phyloP scores from a whole-genome alignment of 2,797 vertebrate species.

The Paedocypris micromegethes region DNA sequence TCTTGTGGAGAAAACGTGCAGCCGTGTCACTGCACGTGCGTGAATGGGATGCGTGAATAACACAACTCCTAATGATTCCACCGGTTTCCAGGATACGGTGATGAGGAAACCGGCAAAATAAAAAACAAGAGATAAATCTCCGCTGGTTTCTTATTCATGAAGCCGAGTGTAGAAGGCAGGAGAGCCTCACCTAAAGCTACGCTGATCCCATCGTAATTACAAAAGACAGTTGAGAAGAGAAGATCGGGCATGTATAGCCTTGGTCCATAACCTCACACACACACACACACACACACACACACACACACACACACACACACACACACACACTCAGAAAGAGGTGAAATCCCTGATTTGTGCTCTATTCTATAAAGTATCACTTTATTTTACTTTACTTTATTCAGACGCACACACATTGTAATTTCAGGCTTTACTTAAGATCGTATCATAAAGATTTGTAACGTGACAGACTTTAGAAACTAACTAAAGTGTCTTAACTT shows the following conservation, averaged over 20 bases:
- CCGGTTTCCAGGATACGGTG: conserved; percentile 46
- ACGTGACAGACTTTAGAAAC: too few species aligned
- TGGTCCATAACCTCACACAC: conserved; percentile 32
- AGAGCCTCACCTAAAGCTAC: conserved; percentile 29
- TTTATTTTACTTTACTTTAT: background rate
- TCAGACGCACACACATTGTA: conserved; percentile 7
- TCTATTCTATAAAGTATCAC: conserved; percentile 1
- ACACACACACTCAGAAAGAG: conserved; percentile 40
- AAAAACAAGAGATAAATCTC: conserved; percentile 30
- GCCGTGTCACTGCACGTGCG: conserved; percentile 55
- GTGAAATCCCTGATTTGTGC: conserved; percentile 4
- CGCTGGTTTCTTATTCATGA: conserved; percentile 34
- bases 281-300: conserved; percentile 21
- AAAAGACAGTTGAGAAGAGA: conserved; percentile 25
- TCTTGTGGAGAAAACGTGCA: conserved; percentile 37
- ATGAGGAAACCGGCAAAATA: conserved; percentile 38
- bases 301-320: conserved; percentile 24
- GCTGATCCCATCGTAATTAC: conserved; percentile 26
- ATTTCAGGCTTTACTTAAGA: conserved; percentile 22
- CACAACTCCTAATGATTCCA: conserved; percentile 57
- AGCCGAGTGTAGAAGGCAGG: conserved; percentile 27
- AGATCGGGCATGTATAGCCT: conserved; percentile 43
- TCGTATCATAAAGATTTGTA: too few species aligned
- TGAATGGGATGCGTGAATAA: conserved; percentile 60
- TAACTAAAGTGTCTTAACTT: too few species aligned